These are phyloP conservation scores for Phenganax stokvisi DNA, from an alignment of 92 coral and sea anemone species.

Conservation along the genomic window DNA sequence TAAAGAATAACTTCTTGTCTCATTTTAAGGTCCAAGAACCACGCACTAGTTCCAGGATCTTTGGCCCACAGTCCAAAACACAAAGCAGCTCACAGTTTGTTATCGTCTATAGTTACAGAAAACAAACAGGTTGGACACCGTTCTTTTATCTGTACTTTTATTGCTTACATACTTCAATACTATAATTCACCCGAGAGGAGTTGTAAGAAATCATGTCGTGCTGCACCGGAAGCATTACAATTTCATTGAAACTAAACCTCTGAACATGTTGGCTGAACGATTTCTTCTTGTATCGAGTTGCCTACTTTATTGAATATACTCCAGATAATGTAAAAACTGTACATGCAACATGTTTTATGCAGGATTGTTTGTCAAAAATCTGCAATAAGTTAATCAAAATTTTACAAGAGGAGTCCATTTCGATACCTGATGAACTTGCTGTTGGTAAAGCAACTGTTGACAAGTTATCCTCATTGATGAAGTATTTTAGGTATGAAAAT, in stretches of 20 bases:
- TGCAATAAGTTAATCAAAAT: neutral
- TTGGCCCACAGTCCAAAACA: conserved; percentile 68
- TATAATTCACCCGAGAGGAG: no score
- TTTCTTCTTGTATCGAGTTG: neutral
- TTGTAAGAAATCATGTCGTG: no score
- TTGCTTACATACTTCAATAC: neutral
- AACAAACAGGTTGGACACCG: conserved; percentile 65
- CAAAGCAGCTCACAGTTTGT: conserved; percentile 64
- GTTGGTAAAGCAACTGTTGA: conserved; percentile 63
- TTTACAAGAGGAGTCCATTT: conserved; percentile 27
- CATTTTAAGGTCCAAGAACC: conserved; percentile 58
- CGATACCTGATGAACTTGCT: neutral
- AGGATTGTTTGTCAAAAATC: conserved; percentile 21
- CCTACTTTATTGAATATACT: no score
- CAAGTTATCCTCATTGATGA: conserved; percentile 60
- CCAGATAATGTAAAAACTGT: neutral
- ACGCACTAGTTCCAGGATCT: conserved; percentile 83
- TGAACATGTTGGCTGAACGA: neutral
- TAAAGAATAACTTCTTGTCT: neutral
- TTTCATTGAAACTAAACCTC: neutral
- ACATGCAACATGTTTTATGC: neutral
- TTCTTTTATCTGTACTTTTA: neutral
- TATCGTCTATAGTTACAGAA: conserved; percentile 73
- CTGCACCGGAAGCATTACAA: no score
- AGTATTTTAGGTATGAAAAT: conserved; percentile 64